These are phyloP conservation scores for Myrmecobius fasciatus DNA, from an alignment of 2,113 vertebrate genomes.

Conservation along the genomic window DNA sequence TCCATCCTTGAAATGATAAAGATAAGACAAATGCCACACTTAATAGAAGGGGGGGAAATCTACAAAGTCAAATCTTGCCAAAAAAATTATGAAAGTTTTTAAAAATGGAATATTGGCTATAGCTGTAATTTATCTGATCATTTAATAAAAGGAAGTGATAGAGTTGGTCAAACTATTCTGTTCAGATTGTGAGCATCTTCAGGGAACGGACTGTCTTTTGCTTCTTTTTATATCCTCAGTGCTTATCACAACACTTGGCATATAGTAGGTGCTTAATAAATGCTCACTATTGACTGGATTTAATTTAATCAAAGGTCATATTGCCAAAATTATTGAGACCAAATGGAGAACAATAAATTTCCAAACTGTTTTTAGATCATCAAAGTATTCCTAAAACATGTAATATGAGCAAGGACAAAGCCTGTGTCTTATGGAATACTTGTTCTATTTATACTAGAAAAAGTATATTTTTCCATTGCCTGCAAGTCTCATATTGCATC, in stretches of 20 bases:
- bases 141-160: not conserved
- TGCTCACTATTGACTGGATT: not conserved
- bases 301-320: not conserved
- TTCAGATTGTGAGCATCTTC: not conserved
- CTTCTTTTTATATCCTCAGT: not conserved
- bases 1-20: not conserved
- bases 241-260: not conserved
- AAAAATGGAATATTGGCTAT: not conserved
- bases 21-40: not conserved
- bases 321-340: slow-evolving; percentile 23
- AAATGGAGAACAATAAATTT: not conserved
- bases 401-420: not conserved
- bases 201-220: not conserved
- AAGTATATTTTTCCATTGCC: slow-evolving; percentile 1
- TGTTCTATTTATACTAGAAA: not conserved
- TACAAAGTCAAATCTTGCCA: not conserved
- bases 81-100: not conserved
- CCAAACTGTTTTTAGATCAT: not conserved
- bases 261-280: not conserved
- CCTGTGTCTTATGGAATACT: not conserved
- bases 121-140: not conserved
- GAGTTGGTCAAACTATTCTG: not conserved
- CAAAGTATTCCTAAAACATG: not conserved
- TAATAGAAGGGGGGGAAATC: not conserved
- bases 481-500: not conserved